Percentiles rank a stretch among this genome's conserved stretches.
These are phyloP conservation scores for Polypterus bichir DNA, from an alignment of 2,113 vertebrate genomes.

Conservation along the genomic window DNA sequence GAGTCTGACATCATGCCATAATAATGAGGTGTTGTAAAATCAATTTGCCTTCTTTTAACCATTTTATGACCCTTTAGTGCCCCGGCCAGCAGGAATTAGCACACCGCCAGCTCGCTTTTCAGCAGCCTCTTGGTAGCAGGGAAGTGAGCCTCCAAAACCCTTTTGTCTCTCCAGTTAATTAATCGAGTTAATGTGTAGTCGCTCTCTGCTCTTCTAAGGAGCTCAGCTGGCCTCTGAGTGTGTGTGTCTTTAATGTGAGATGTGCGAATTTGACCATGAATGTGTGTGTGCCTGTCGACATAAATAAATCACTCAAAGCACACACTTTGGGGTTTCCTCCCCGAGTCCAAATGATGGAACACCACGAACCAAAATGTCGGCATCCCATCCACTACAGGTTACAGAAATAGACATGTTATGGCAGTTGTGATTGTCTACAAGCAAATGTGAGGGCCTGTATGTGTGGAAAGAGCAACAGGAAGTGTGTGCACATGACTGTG, in stretches of 20 bases:
- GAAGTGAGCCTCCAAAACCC: slow-evolving; percentile 31
- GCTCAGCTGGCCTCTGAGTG: slow-evolving; percentile 27
- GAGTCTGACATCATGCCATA: too few species aligned
- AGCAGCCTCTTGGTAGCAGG: slow-evolving; percentile 25
- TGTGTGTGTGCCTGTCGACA: background rate
- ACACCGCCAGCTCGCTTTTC: slow-evolving; percentile 28
- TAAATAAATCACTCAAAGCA: too few species aligned
- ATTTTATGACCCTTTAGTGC: slow-evolving; percentile 8
- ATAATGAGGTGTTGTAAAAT: too few species aligned
- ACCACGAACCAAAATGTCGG: background rate
- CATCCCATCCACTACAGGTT: background rate
- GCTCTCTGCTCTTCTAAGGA: slow-evolving; percentile 27
- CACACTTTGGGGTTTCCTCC: slow-evolving; percentile 14
- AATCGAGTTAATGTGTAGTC: slow-evolving; percentile 42
- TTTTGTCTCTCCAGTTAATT: slow-evolving; percentile 45
- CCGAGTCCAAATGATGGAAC: background rate
- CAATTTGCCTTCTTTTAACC: background rate
- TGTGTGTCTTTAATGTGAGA: background rate
- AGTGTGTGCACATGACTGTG: background rate
- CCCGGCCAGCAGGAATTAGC: slow-evolving; percentile 22
- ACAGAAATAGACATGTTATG: too few species aligned
- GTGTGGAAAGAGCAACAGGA: slow-evolving; percentile 6
- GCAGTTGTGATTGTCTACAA: too few species aligned
- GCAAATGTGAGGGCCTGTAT: background rate
- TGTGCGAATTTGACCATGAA: slow-evolving; percentile 22